phyloP scores from a whole-genome alignment of 2,888 invertebrate genomes.

The Rhogogaster chlorosoma region DNA sequence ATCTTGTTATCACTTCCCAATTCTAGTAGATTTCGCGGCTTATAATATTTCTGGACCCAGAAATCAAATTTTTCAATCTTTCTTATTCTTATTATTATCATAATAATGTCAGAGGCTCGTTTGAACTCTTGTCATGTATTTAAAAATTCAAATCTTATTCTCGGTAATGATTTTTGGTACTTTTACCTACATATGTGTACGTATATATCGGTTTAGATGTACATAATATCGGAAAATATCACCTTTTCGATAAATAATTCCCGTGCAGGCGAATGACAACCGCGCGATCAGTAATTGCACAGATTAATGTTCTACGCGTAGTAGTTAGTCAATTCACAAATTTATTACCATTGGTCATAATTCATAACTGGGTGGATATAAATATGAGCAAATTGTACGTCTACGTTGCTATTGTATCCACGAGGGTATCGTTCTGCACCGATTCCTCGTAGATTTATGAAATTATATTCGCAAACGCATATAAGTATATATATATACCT shows the following conservation, averaged over 20 bases:
- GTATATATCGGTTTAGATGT: no score
- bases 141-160: no score
- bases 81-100: no score
- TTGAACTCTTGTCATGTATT: no score
- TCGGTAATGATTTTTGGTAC: no score
- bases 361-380: background rate
- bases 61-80: background rate
- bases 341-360: background rate
- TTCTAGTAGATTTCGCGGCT: background rate
- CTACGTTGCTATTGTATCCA: constrained; percentile 1
- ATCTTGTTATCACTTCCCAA: background rate
- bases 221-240: no score
- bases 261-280: background rate
- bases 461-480: background rate
- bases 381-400: constrained; percentile 14
- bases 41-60: background rate
- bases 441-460: constrained; percentile 18
- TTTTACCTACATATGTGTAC: no score
- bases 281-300: background rate
- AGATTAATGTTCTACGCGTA: background rate
- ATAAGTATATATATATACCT: background rate
- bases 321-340: background rate
- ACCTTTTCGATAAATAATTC: background rate
- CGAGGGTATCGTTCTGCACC: constrained; percentile 28
- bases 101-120: no score